phyloP scores from a whole-genome alignment of 1,140 invertebrate genomes.

The Prorops nasuta region DNA sequence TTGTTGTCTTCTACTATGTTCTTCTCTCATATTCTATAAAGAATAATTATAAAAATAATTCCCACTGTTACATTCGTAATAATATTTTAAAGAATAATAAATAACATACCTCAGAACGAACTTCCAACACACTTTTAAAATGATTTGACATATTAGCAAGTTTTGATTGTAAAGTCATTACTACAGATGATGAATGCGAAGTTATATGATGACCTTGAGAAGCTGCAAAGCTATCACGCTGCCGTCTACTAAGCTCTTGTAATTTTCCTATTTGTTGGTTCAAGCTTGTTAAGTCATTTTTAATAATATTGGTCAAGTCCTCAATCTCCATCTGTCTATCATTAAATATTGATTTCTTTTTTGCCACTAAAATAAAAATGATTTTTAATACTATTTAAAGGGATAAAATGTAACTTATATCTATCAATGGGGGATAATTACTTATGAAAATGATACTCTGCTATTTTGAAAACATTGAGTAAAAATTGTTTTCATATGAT shows the following conservation, averaged over 20 bases:
- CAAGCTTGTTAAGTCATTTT: constrained; percentile 90
- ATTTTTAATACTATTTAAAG: constrained; percentile 12
- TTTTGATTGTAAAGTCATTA: constrained; percentile 91
- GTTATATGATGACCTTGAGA: constrained; percentile 78
- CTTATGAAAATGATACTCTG: too few relatives aligned
- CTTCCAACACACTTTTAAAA: constrained; percentile 87
- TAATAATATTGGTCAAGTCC: constrained; percentile 96
- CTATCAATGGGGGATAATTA: too few relatives aligned
- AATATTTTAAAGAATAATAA: constrained; percentile 6
- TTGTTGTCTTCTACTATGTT: constrained; percentile 89
- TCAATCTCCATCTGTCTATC: constrained; percentile 94
- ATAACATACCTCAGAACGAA: constrained; percentile 71
- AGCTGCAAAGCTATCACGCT: constrained; percentile 57
- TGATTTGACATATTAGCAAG: constrained; percentile 94
- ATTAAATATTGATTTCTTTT: constrained; percentile 96
- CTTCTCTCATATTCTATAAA: constrained; percentile 89
- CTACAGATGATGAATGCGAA: constrained; percentile 95
- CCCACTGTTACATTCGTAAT: background rate
- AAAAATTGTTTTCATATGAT: constrained; percentile 3
- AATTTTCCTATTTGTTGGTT: constrained; percentile 94
- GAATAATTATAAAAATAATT: constrained; percentile 7
- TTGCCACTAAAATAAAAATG: constrained; percentile 77
- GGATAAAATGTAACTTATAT: background rate
- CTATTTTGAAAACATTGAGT: background rate
- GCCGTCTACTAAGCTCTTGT: constrained; percentile 74